Percentiles rank a stretch among this genome's conserved stretches.
phyloP scores from a whole-genome alignment of 2,797 vertebrate genomes.

The Malacoctenus gilli region DNA sequence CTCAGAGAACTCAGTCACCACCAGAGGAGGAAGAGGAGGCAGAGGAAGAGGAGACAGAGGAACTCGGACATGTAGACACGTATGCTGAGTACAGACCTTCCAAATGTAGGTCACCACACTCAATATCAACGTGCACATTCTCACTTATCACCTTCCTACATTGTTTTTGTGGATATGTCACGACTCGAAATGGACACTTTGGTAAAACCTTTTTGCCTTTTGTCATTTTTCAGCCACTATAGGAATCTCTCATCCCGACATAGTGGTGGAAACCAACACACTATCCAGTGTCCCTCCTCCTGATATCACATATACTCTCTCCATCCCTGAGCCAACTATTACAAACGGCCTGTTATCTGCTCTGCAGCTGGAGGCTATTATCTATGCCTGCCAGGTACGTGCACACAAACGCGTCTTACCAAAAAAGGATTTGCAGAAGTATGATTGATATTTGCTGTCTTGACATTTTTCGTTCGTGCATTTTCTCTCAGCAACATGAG shows the following conservation, averaged over 20 bases:
- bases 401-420: background rate
- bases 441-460: no score
- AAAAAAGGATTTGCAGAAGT: background rate
- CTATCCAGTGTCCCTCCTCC: slow-evolving; percentile 97
- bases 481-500: slow-evolving; percentile 96
- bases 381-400: slow-evolving; percentile 95
- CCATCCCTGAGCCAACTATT: slow-evolving; percentile 81
- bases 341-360: slow-evolving; percentile 88
- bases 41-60: slow-evolving; percentile 92
- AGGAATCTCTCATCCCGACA: slow-evolving; percentile 95
- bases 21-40: slow-evolving; percentile 92
- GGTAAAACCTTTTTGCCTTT: slow-evolving; percentile 19
- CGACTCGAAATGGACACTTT: no score
- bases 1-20: slow-evolving; percentile 66
- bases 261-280: slow-evolving; percentile 97
- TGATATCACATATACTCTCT: slow-evolving; percentile 91
- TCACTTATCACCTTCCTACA: background rate
- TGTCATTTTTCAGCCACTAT: slow-evolving; percentile 85
- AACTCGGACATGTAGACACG: slow-evolving; percentile 94
- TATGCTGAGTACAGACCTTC: slow-evolving; percentile 95
- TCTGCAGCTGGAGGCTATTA: slow-evolving; percentile 95
- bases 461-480: no score
- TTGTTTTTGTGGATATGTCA: background rate
- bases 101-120: slow-evolving; percentile 85
- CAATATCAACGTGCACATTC: slow-evolving; percentile 16